phyloP scores from a whole-genome alignment of 2,888 invertebrate genomes.

The Melitaea athalia region DNA sequence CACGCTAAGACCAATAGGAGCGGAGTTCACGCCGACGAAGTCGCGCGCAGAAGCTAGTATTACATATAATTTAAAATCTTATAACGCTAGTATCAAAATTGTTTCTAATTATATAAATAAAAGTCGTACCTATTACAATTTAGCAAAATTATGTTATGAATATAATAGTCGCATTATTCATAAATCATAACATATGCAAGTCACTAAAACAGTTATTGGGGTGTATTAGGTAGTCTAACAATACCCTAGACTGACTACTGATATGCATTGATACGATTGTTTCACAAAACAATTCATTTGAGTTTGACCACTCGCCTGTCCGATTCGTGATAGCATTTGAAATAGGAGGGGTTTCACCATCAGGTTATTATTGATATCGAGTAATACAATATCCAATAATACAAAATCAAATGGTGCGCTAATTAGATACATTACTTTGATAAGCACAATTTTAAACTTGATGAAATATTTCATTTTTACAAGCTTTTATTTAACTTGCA shows the following conservation, averaged over 20 bases:
- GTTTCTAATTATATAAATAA: too few species aligned
- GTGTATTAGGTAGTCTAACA: conserved; percentile 58
- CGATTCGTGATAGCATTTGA: conserved; percentile 69
- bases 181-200: conserved; percentile 23
- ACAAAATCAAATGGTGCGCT: background rate
- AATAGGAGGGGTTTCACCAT: conserved; percentile 43
- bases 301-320: conserved; percentile 79
- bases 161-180: background rate
- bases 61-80: too few species aligned
- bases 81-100: too few species aligned
- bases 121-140: too few species aligned
- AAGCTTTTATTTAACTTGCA: too few species aligned
- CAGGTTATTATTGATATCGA: conserved; percentile 8
- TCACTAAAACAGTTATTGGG: conserved; percentile 44
- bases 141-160: background rate
- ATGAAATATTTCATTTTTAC: too few species aligned
- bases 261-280: conserved; percentile 79
- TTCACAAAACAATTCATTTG: conserved; percentile 75
- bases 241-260: conserved; percentile 63
- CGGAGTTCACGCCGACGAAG: too few species aligned
- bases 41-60: too few species aligned
- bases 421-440: too few species aligned
- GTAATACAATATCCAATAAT: background rate
- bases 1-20: too few species aligned
- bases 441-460: too few species aligned